Evolutionary conservation across 2,888 invertebrate species (phyloP), one percentile per base, ranked within the genome.

Genomic region (Unio delphinus): DNA sequence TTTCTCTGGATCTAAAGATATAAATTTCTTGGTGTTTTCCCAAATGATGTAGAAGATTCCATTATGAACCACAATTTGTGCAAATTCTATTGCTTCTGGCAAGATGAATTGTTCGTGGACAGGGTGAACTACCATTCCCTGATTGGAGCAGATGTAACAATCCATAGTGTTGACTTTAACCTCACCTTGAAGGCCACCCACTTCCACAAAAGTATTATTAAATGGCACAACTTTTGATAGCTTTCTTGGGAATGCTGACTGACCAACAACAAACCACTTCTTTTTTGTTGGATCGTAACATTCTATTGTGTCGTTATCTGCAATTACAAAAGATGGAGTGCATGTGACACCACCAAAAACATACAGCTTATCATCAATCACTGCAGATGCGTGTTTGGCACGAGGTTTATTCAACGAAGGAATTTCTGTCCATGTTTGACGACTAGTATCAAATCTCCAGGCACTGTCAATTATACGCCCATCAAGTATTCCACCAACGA

Each of bases 41-140:
- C 89, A 89, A n/a, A 89, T 81, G 69, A 89, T 89, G 79, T 88
- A 89, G 76, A 89, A 88, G 30, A 88, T 82, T 11, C 80, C 83
- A 71, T 86, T 83, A 23, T 89, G 77, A n/a, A 86, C 85, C 23
- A 87, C 82, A 64, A 89, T 85, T 75, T 88, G 84, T 62, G 88
- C 82, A 76, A 73, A 84, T 73, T 88, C 84, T 30, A 89, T 87
- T 55, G 79, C 72, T 63, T 87, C 86, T 4, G 89, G 88, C 65
- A 89, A 80, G 34, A 88, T 82, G 73, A 86, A 88, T 71, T 89
- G 88, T 72, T 89, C 89, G 8, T 87, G 84, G 8, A 86, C 79
- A 23, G 87, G 86, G 56, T 78, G 81, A 26, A 87, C 75, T 15
- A 70, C 73, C n/a, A 74, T 69, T 28, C 76, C 78, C 30, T 77